Evolutionary conservation across 2,888 invertebrate genomes (phyloP).

Genomic region (Cyrtodaria siliqua): DNA sequence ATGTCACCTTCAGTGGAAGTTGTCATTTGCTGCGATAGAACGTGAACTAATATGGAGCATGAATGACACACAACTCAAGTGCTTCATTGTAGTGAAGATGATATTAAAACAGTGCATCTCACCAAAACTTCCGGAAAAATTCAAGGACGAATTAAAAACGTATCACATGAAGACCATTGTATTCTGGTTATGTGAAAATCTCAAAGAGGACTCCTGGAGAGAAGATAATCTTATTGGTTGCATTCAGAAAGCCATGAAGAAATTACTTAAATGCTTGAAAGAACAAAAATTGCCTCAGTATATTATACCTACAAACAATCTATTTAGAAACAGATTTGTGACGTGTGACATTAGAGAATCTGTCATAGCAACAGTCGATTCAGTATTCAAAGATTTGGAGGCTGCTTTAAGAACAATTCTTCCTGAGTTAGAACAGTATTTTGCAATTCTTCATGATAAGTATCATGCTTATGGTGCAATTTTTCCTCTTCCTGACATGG

Average conservation of each 20-base stretch:
- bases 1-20: slow-evolving; percentile 13
- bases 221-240: slow-evolving; percentile 10
- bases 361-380: not conserved
- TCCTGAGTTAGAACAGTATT: no score
- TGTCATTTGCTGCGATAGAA: slow-evolving; percentile 28
- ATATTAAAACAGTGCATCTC: slow-evolving; percentile 10
- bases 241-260: slow-evolving; percentile 1
- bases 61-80: slow-evolving; percentile 28
- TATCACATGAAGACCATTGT: slow-evolving; percentile 31
- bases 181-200: slow-evolving; percentile 29
- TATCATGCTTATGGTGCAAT: no score
- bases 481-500: no score
- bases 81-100: slow-evolving; percentile 22
- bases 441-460: no score
- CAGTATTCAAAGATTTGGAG: no score
- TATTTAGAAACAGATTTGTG: slow-evolving; percentile 23
- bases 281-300: slow-evolving; percentile 14
- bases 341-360: not conserved
- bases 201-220: not conserved
- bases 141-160: slow-evolving; percentile 1
- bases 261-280: not conserved
- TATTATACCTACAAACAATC: slow-evolving; percentile 17
- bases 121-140: slow-evolving; percentile 7
- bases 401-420: not conserved
- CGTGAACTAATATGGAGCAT: slow-evolving; percentile 37